Evolutionary conservation across 1,140 invertebrate species (phyloP).

Genomic region (Dufourea novaeangliae): DNA sequence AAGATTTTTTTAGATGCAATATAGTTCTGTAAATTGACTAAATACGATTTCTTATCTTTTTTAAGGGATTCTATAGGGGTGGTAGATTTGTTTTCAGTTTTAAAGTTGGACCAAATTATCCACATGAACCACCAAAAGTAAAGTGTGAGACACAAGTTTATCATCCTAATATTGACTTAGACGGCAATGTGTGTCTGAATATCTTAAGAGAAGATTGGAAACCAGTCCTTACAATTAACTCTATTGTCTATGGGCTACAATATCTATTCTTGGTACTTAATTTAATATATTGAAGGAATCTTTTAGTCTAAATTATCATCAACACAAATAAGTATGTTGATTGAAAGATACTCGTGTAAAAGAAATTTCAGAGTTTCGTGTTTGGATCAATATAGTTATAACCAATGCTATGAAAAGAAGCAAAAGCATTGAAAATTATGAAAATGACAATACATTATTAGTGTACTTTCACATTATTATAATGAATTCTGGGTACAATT

Average conservation of each 20-base stretch:
- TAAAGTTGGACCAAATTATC: constrained; percentile 98
- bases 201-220: constrained; percentile 99
- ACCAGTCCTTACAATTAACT: constrained; percentile 98
- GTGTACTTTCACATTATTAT: no score
- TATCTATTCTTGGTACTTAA: constrained; percentile 96
- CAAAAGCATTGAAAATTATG: no score
- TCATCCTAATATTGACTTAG: constrained; percentile 97
- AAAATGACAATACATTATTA: no score
- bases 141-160: constrained; percentile 97
- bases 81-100: constrained; percentile 98
- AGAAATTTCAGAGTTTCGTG: no score
- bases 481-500: no score
- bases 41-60: constrained; percentile 49
- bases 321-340: no score
- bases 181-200: constrained; percentile 97
- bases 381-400: no score
- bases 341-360: no score
- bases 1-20: constrained; percentile 42
- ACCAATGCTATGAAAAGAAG: no score
- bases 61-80: constrained; percentile 95
- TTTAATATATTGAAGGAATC: neutral
- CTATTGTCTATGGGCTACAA: constrained; percentile 98
- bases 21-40: neutral
- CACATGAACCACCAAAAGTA: constrained; percentile 97
- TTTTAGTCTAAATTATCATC: neutral